phyloP scores from a whole-genome alignment of 2,797 vertebrate species.

The Ammospiza maritima region DNA sequence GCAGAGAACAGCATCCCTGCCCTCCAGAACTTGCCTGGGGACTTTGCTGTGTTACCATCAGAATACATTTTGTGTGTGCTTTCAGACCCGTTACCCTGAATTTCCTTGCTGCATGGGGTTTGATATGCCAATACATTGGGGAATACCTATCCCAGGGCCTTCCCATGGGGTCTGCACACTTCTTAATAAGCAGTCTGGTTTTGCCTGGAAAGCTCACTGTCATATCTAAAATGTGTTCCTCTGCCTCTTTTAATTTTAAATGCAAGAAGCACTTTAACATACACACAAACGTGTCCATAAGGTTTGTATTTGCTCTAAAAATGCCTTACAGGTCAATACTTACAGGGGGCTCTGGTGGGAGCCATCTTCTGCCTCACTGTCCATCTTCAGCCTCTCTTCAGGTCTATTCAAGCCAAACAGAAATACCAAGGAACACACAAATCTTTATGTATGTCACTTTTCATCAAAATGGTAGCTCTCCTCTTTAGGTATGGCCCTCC shows the following conservation, averaged over 20 bases:
- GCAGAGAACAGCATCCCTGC: background rate
- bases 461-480: background rate
- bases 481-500: background rate
- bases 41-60: rapidly evolving
- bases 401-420: background rate
- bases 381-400: background rate
- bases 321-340: background rate
- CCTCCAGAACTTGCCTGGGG: background rate
- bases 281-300: background rate
- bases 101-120: background rate
- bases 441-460: background rate
- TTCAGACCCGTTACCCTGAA: background rate
- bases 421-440: background rate
- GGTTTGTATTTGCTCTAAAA: background rate
- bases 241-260: background rate
- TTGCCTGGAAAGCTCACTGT: background rate
- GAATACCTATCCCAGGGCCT: background rate
- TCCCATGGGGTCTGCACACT: background rate
- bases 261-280: background rate
- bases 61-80: background rate
- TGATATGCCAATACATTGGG: rapidly evolving
- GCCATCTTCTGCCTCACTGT: background rate
- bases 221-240: background rate
- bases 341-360: background rate
- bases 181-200: background rate